Evolutionary conservation across 2,888 invertebrate genomes (phyloP).

Genomic region (Eumerus sabulonum): DNA sequence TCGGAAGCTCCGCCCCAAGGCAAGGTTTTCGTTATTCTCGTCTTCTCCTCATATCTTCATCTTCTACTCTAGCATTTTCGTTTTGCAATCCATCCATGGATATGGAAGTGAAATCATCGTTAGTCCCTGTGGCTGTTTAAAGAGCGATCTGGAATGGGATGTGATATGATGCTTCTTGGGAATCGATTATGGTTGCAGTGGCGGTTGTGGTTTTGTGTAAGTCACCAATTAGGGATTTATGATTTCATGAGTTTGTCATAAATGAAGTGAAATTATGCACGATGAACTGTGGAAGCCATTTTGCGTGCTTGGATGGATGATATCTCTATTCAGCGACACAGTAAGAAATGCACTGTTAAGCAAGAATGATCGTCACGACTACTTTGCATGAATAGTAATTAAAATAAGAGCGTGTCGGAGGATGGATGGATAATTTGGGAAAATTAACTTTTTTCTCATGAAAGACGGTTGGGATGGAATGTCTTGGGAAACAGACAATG

Average conservation of each 20-base stretch:
- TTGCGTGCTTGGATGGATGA: constrained; percentile 29
- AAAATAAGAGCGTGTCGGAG: constrained; percentile 5
- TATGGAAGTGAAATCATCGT: constrained; percentile 25
- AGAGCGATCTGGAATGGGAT: constrained; percentile 31
- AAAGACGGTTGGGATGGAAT: too few relatives aligned
- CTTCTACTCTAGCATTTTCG: constrained; percentile 24
- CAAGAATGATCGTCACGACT: constrained; percentile 29
- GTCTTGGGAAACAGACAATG: too few relatives aligned
- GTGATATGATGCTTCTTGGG: constrained; percentile 38
- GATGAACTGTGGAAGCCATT: constrained; percentile 31
- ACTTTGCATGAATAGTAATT: constrained; percentile 36
- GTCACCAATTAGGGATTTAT: constrained; percentile 61
- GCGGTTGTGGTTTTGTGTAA: not conserved
- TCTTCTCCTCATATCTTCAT: constrained; percentile 21
- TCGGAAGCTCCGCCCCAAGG: constrained; percentile 73
- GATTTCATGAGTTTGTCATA: constrained; percentile 65
- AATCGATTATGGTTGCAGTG: constrained; percentile 28
- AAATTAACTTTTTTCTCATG: too few relatives aligned
- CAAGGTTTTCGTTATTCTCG: constrained; percentile 5
- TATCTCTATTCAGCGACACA: not conserved
- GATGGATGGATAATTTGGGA: too few relatives aligned
- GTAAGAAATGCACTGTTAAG: constrained; percentile 22
- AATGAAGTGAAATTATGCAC: constrained; percentile 14
- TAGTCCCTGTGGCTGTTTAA: constrained; percentile 53
- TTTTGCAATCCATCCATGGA: too few relatives aligned